Conservation (phyloP, 1,140 invertebrate genomes). For the Rhopalosiphum maidis region DNA sequence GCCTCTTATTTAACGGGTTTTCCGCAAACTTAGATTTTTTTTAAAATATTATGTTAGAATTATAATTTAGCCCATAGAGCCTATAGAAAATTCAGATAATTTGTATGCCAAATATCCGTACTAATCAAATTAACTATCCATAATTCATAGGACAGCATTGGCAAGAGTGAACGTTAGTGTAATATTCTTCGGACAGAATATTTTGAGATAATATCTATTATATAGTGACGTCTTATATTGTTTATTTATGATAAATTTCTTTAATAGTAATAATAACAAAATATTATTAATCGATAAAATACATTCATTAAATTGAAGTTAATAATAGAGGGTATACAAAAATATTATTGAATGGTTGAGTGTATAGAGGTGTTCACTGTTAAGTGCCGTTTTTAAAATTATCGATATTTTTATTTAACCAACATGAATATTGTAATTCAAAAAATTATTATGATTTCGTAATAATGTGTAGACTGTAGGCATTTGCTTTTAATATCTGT, state of each 20-base stretch:
- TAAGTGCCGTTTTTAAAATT: not conserved
- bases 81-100: not conserved
- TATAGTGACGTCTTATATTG: not conserved
- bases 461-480: not conserved
- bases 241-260: not conserved
- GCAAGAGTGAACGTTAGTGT: not conserved
- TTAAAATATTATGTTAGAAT: not conserved
- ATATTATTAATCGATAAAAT: not conserved
- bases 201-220: not conserved
- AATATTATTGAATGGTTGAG: not conserved
- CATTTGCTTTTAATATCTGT: not conserved
- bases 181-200: not conserved
- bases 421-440: not conserved
- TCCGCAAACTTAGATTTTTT: not conserved
- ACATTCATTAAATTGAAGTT: not conserved
- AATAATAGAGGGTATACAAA: not conserved
- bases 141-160: not conserved
- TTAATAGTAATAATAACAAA: not conserved
- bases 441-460: not conserved
- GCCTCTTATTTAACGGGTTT: not conserved
- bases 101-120: too few relatives aligned
- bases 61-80: not conserved
- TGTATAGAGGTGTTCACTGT: not conserved
- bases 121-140: not conserved
- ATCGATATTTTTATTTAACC: not conserved